Evolutionary conservation across 2,888 invertebrate genomes (phyloP).

Genomic region (Scaeva pyrastri): DNA sequence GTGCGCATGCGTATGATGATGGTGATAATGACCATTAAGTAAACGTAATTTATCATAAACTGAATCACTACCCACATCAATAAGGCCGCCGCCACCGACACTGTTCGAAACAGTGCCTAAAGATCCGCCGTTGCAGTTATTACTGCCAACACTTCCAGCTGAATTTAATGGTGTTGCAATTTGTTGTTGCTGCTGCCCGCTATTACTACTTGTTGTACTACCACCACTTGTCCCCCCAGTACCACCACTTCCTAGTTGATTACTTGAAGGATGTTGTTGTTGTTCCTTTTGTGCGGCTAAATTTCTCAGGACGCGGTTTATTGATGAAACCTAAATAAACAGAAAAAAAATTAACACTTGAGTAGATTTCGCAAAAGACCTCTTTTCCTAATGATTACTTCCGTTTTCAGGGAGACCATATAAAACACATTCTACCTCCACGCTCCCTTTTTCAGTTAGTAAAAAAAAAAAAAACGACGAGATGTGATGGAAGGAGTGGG

Average conservation of each 20-base stretch:
- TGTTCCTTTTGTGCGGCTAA: constrained; percentile 95
- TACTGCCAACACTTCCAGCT: constrained; percentile 80
- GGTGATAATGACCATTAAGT: constrained; percentile 78
- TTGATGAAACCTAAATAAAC: constrained; percentile 84
- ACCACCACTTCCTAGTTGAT: constrained; percentile 46
- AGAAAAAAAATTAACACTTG: constrained; percentile 26
- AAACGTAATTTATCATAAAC: constrained; percentile 82
- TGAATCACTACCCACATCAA: constrained; percentile 74
- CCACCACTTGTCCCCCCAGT: constrained; percentile 66
- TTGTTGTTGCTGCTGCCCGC: constrained; percentile 76
- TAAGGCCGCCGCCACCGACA: constrained; percentile 29
- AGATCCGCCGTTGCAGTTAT: constrained; percentile 77
- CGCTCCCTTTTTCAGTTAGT: background rate
- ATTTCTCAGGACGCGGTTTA: constrained; percentile 98
- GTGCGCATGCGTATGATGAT: constrained; percentile 76
- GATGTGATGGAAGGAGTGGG: background rate
- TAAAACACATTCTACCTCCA: constrained; percentile 39
- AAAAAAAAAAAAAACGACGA: constrained; percentile 3
- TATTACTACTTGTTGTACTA: constrained; percentile 48
- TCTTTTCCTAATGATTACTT: constrained; percentile 60
- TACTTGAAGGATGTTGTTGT: constrained; percentile 76
- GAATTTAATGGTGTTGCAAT: constrained; percentile 81
- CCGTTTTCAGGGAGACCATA: constrained; percentile 60
- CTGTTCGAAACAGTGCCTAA: constrained; percentile 53
- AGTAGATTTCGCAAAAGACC: constrained; percentile 25